These are phyloP conservation scores for Pica pica DNA, from an alignment of 2,113 vertebrate genomes.

Conservation along the genomic window DNA sequence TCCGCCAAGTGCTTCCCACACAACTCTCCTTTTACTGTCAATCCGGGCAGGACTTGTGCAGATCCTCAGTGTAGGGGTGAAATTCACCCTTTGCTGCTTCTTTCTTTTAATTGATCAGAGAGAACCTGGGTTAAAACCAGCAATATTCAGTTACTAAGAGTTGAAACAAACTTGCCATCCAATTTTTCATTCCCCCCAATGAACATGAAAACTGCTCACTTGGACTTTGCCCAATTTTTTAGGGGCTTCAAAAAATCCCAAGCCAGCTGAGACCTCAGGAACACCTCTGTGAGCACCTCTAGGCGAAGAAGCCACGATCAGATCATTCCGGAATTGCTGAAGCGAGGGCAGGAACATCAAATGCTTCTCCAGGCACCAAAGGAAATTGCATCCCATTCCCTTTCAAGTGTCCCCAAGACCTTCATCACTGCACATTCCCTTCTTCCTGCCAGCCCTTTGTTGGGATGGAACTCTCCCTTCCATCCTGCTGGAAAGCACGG, in stretches of 20 bases:
- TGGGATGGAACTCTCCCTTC: not conserved
- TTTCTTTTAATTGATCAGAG: not conserved
- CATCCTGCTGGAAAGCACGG: not conserved
- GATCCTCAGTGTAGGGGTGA: not conserved
- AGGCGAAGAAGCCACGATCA: not conserved
- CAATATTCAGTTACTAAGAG: not conserved
- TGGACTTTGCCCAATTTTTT: not conserved
- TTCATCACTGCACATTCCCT: not conserved
- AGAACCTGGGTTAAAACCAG: not conserved
- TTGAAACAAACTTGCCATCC: not conserved
- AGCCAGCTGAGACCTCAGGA: not conserved
- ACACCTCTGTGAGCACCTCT: not conserved
- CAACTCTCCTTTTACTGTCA: not conserved
- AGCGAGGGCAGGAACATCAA: not conserved
- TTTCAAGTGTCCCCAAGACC: not conserved
- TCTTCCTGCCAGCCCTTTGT: not conserved
- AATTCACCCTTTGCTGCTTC: not conserved
- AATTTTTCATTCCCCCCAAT: fast-evolving
- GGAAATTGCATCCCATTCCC: not conserved
- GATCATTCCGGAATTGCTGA: not conserved
- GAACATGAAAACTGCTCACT: fast-evolving
- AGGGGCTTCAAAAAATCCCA: not conserved
- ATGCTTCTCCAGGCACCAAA: not conserved
- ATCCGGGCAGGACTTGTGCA: not conserved
- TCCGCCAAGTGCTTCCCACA: not conserved